Conservation (phyloP, 2,888 invertebrate species). For the Stenolophus ochropezus region DNA sequence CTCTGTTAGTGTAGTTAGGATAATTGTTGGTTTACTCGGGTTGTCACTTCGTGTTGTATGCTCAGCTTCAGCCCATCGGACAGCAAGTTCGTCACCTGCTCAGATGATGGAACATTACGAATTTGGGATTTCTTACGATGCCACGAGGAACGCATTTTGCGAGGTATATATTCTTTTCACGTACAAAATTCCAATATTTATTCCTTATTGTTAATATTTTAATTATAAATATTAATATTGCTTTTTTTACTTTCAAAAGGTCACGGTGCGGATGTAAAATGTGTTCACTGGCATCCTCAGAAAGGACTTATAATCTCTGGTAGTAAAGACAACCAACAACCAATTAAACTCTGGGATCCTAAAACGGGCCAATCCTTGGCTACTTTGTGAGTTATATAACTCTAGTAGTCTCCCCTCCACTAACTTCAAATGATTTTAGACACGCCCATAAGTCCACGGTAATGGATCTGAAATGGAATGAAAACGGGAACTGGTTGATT, state of each 20-base stretch:
- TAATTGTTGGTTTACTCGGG: conserved; percentile 45
- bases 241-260: conserved; percentile 75
- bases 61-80: conserved; percentile 98
- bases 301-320: conserved; percentile 98
- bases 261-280: conserved; percentile 99
- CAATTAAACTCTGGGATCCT: conserved; percentile 99
- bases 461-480: conserved; percentile 99
- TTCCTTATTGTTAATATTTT: too few relatives aligned
- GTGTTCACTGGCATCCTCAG: conserved; percentile 99
- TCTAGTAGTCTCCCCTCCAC: background rate
- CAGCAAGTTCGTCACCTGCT: conserved; percentile 98
- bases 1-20: conserved; percentile 28
- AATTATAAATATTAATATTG: too few relatives aligned
- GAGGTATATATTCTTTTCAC: conserved; percentile 77
- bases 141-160: conserved; percentile 94
- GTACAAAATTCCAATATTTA: too few relatives aligned
- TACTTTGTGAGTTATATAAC: conserved; percentile 82
- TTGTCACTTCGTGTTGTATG: conserved; percentile 61
- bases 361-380: conserved; percentile 96
- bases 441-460: conserved; percentile 99
- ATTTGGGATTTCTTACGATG: conserved; percentile 99
- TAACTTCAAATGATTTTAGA: conserved; percentile 71
- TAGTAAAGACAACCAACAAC: conserved; percentile 99
- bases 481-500: conserved; percentile 99
- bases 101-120: conserved; percentile 98